Evolutionary conservation across 2,797 vertebrate genomes (phyloP).

Genomic region (Hephaestus fuliginosus): DNA sequence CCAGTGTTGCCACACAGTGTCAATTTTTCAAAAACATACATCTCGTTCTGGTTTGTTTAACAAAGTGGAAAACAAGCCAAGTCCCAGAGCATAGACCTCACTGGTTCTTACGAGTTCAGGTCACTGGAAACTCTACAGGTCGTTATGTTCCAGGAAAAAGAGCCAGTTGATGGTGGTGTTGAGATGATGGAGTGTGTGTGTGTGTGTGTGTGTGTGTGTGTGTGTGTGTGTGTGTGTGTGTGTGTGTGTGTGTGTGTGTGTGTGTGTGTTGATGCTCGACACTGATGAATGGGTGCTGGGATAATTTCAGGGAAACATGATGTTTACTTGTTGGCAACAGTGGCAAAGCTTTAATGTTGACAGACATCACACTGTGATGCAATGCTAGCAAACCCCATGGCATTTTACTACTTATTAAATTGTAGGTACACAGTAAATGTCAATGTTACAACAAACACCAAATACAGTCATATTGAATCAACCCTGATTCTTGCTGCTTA

Average conservation of each 20-base stretch:
- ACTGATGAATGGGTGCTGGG: background rate
- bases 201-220: no score
- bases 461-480: constrained; percentile 6
- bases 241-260: background rate
- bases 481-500: background rate
- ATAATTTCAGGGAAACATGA: constrained; percentile 12
- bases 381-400: constrained; percentile 35
- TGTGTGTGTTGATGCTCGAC: no score
- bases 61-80: background rate
- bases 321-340: constrained; percentile 20
- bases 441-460: background rate
- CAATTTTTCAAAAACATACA: background rate
- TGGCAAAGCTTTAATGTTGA: background rate
- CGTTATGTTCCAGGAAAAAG: background rate
- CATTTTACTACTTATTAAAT: constrained; percentile 47
- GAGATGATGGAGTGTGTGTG: background rate
- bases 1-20: background rate
- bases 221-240: no score
- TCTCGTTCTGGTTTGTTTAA: background rate
- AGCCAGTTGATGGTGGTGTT: background rate
- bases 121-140: background rate
- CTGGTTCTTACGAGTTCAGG: background rate
- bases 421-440: constrained; percentile 5
- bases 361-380: constrained; percentile 14
- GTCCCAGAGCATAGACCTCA: background rate